Percentiles rank a stretch among this genome's conserved stretches.
These are phyloP conservation scores for Beroe forskalii DNA, from an alignment of 37 sponge, comb jelly and placozoan genomes.

Conservation along the genomic window DNA sequence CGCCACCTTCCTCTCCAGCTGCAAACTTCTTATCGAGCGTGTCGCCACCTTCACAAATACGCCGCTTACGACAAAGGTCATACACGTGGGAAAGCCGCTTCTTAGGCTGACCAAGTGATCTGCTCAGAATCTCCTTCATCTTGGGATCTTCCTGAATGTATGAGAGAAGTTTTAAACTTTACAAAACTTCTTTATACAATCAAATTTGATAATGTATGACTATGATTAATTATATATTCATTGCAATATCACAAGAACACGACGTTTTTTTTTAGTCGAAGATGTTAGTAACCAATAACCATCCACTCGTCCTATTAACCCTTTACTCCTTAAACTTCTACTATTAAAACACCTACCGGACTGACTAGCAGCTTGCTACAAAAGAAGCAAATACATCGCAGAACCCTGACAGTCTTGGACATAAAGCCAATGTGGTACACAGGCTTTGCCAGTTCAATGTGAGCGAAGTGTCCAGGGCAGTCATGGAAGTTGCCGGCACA, in stretches of 20 bases:
- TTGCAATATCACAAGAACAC: too few species aligned
- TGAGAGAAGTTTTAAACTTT: too few species aligned
- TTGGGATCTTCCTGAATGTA: constrained; percentile 84
- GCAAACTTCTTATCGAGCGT: constrained; percentile 71
- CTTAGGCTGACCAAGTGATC: constrained; percentile 72
- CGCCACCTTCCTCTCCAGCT: neutral
- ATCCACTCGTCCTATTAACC: too few species aligned
- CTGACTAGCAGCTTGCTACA: constrained; percentile 93
- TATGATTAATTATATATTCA: too few species aligned
- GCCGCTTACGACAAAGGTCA: constrained; percentile 82
- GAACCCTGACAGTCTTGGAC: constrained; percentile 80
- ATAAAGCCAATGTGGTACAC: constrained; percentile 95
- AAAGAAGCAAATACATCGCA: constrained; percentile 96
- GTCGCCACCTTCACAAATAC: constrained; percentile 80
- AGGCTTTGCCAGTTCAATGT: constrained; percentile 97
- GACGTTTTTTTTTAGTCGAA: too few species aligned
- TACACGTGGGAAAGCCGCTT: constrained; percentile 82
- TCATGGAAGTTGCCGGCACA: constrained; percentile 97
- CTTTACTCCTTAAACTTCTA: too few species aligned
- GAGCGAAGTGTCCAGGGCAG: constrained; percentile 99
- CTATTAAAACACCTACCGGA: too few species aligned
- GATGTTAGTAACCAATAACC: too few species aligned
- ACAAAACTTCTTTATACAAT: too few species aligned
- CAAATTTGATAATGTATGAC: too few species aligned
- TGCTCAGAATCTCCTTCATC: constrained; percentile 82